phyloP scores from a whole-genome alignment of 2,797 vertebrate genomes.

The Catostomus latipinnis region DNA sequence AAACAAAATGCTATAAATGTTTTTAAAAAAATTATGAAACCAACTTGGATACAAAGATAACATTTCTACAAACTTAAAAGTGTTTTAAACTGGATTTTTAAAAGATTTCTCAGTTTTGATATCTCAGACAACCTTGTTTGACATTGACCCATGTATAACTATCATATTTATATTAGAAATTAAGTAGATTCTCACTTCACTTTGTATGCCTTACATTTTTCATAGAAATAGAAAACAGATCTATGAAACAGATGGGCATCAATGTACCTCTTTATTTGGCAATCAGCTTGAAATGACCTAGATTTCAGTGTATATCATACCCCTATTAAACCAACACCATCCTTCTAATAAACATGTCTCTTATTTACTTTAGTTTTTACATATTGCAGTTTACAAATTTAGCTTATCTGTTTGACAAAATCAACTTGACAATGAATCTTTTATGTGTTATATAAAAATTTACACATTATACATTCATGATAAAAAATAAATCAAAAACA shows the following conservation, averaged over 20 bases:
- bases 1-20: no score
- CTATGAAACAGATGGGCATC: slow-evolving; percentile 55
- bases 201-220: no score
- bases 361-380: slow-evolving; percentile 76
- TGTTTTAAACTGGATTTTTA: no score
- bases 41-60: no score
- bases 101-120: no score
- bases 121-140: no score
- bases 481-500: slow-evolving; percentile 73
- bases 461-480: slow-evolving; percentile 84
- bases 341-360: slow-evolving; percentile 78
- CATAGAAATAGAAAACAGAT: slow-evolving; percentile 23
- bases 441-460: slow-evolving; percentile 80
- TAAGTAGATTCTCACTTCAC: no score
- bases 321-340: slow-evolving; percentile 81
- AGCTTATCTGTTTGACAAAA: slow-evolving; percentile 87
- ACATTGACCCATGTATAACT: no score
- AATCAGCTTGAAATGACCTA: slow-evolving; percentile 84
- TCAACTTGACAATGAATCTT: slow-evolving; percentile 82
- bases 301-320: slow-evolving; percentile 82
- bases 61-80: no score
- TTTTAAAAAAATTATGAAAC: no score
- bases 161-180: no score
- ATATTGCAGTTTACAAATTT: slow-evolving; percentile 87
- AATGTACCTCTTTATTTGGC: slow-evolving; percentile 82